Conservation (phyloP, 2,888 invertebrate genomes). For the Fissipunctia ypsillon region DNA sequence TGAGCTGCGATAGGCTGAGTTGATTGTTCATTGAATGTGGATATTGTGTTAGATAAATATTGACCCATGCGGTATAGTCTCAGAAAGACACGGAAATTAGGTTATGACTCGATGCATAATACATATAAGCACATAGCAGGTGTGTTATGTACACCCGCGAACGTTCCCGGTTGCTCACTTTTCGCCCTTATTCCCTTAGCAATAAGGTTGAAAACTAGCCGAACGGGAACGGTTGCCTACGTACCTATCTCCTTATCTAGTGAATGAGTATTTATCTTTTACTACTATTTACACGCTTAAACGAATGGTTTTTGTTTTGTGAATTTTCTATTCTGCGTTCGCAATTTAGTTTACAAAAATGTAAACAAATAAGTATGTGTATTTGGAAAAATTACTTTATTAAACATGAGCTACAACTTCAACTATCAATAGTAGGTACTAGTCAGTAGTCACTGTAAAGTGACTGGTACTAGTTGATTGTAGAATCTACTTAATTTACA, state of each 20-base stretch:
- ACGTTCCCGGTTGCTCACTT: no score
- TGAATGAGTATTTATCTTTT: not conserved
- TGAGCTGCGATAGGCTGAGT: no score
- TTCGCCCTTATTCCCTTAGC: no score
- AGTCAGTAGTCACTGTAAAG: not conserved
- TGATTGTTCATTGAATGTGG: no score
- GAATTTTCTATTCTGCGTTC: no score
- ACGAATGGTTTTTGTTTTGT: not conserved
- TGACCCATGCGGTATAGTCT: not conserved
- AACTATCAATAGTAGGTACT: not conserved
- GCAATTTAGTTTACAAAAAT: not conserved
- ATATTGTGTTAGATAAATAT: constrained; percentile 4
- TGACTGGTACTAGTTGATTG: no score
- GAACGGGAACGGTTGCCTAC: no score
- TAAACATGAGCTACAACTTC: not conserved
- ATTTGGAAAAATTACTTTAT: no score
- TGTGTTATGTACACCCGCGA: not conserved
- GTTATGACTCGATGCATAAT: not conserved
- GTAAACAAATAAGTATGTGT: no score
- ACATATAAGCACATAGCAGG: not conserved
- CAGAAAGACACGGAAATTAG: constrained; percentile 8
- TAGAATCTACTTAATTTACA: not conserved
- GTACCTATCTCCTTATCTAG: not conserved
- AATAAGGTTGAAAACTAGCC: no score
- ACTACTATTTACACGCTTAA: not conserved